Percentiles rank a stretch among this genome's conserved stretches.
These are phyloP conservation scores for Hydrotaea diabolus DNA, from an alignment of 2,888 invertebrate genomes.

Conservation along the genomic window DNA sequence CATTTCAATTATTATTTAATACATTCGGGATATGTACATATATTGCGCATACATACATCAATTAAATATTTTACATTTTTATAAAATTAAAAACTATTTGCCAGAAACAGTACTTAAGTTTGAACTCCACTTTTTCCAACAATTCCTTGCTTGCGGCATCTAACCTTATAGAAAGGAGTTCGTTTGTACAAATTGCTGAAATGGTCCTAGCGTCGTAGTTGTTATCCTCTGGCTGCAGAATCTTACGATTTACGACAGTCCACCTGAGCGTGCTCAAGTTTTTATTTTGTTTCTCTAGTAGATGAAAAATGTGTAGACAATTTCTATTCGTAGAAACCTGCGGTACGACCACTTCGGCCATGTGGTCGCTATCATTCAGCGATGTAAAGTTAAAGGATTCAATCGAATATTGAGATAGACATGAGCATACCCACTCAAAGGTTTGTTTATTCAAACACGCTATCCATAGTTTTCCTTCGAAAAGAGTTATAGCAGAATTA, in stretches of 20 bases:
- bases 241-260: slow-evolving; percentile 44
- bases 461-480: slow-evolving; percentile 60
- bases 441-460: slow-evolving; percentile 58
- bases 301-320: slow-evolving; percentile 55
- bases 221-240: slow-evolving; percentile 26
- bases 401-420: slow-evolving; percentile 18
- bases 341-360: slow-evolving; percentile 58
- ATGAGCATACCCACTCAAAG: slow-evolving; percentile 53
- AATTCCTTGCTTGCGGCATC: slow-evolving; percentile 48
- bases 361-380: slow-evolving; percentile 28
- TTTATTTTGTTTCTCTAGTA: slow-evolving; percentile 62
- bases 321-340: slow-evolving; percentile 49
- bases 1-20: too few relatives aligned
- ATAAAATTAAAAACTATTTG: slow-evolving; percentile 57
- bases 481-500: slow-evolving; percentile 40
- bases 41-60: neutral
- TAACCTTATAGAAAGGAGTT: slow-evolving; percentile 48
- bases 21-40: too few relatives aligned
- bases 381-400: slow-evolving; percentile 32
- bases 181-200: slow-evolving; percentile 58
- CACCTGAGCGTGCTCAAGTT: slow-evolving; percentile 54
- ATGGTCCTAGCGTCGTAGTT: slow-evolving; percentile 48
- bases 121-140: slow-evolving; percentile 52
- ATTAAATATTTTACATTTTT: slow-evolving; percentile 7
- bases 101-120: slow-evolving; percentile 66